Conservation (phyloP, 2,888 invertebrate species). For the Bedellia somnulentella region DNA sequence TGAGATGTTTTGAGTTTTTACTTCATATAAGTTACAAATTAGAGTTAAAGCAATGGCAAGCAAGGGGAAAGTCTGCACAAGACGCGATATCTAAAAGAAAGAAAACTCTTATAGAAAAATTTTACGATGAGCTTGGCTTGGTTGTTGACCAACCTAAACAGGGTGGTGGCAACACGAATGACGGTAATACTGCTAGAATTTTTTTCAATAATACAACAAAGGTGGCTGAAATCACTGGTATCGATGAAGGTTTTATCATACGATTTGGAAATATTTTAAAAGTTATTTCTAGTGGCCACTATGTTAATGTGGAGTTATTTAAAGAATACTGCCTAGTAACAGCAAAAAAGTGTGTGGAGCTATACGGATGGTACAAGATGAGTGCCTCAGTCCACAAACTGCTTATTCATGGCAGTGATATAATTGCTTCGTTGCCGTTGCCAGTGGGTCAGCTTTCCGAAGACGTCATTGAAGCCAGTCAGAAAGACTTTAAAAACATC, state of each 20-base stretch:
- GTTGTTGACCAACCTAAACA: constrained; percentile 9
- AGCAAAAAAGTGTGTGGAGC: background rate
- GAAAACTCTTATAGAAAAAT: constrained; percentile 2
- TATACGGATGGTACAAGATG: background rate
- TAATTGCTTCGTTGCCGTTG: background rate
- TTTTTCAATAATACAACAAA: too few species aligned
- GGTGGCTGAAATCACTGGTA: constrained; percentile 9
- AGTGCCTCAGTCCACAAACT: background rate
- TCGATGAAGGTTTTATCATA: constrained; percentile 8
- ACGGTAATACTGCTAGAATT: constrained; percentile 10
- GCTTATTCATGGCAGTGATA: background rate
- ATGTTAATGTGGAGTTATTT: constrained; percentile 1
- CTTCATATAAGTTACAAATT: constrained; percentile 15
- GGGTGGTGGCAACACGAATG: constrained; percentile 10
- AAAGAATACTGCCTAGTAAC: background rate
- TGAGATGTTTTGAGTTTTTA: constrained; percentile 15
- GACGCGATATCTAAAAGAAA: constrained; percentile 1
- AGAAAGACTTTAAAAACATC: background rate
- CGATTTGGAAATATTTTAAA: constrained; percentile 9
- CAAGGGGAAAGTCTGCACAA: constrained; percentile 10
- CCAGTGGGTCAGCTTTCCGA: background rate
- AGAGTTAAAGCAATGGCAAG: constrained; percentile 15
- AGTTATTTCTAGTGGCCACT: constrained; percentile 7
- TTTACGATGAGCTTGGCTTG: constrained; percentile 1
- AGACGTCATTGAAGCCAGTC: background rate